Conservation (phyloP, 1,140 invertebrate species). For the Papilio glaucus region DNA sequence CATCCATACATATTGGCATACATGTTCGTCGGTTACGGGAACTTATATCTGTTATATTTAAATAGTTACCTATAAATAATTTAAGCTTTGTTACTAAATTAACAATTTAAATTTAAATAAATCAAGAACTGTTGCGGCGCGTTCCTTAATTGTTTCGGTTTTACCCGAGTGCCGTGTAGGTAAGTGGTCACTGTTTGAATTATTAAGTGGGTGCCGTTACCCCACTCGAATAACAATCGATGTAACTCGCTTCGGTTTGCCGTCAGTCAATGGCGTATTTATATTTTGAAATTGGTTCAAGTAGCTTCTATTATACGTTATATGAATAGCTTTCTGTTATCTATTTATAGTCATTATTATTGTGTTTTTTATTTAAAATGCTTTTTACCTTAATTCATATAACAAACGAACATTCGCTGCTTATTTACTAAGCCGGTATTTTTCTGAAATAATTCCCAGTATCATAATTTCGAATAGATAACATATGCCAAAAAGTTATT, state of each 20-base stretch:
- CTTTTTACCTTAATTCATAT: too few species aligned
- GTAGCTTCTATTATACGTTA: background rate
- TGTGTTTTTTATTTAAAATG: too few species aligned
- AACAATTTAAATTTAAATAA: background rate
- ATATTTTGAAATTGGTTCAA: background rate
- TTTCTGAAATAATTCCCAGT: too few species aligned
- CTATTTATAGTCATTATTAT: background rate
- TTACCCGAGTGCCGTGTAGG: background rate
- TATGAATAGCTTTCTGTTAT: background rate
- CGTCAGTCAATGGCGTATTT: background rate
- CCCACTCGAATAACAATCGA: slow-evolving; percentile 9
- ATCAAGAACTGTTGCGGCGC: too few species aligned
- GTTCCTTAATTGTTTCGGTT: background rate
- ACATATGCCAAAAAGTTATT: too few species aligned
- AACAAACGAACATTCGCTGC: too few species aligned
- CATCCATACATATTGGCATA: too few species aligned
- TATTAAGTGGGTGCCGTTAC: background rate
- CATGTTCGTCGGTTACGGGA: too few species aligned
- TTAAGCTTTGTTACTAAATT: background rate
- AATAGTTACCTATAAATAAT: too few species aligned
- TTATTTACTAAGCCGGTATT: too few species aligned
- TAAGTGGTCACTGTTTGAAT: background rate
- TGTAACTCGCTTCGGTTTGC: background rate
- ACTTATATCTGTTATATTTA: too few species aligned
- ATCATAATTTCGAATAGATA: too few species aligned